Conservation (phyloP, 2,888 invertebrate genomes). For the Sphecodes monilicornis region DNA sequence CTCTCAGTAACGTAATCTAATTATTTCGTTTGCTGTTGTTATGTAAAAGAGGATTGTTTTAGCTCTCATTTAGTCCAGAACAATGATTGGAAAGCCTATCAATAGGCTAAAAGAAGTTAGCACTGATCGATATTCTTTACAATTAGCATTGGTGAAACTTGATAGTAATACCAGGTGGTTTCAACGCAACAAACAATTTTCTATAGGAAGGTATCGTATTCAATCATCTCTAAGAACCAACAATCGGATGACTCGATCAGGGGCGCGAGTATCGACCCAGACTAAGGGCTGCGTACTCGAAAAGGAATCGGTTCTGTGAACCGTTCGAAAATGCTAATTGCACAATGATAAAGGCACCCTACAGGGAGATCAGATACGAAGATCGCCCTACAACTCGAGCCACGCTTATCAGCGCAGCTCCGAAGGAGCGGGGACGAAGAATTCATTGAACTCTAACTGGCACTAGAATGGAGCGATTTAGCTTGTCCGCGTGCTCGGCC, state of each 20-base stretch:
- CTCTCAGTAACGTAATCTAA: no score
- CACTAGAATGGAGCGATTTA: slow-evolving; percentile 65
- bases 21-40: no score
- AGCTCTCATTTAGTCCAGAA: no score
- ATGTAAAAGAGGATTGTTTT: no score
- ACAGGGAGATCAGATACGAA: slow-evolving; percentile 9
- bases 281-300: not conserved
- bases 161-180: no score
- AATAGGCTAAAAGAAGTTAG: no score
- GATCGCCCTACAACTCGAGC: slow-evolving; percentile 25
- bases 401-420: slow-evolving; percentile 37
- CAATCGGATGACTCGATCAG: not conserved
- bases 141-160: no score
- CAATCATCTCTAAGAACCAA: not conserved
- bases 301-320: slow-evolving; percentile 10
- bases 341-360: not conserved
- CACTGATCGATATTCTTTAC: no score
- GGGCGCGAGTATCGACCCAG: not conserved
- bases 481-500: slow-evolving; percentile 34
- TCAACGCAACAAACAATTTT: no score
- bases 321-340: slow-evolving; percentile 19
- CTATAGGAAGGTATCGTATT: no score
- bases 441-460: slow-evolving; percentile 63
- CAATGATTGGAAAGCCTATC: no score
- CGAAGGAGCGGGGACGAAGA: slow-evolving; percentile 46